These are phyloP conservation scores for Microtus montanus DNA, from an alignment of 2,113 vertebrate species.

Conservation along the genomic window DNA sequence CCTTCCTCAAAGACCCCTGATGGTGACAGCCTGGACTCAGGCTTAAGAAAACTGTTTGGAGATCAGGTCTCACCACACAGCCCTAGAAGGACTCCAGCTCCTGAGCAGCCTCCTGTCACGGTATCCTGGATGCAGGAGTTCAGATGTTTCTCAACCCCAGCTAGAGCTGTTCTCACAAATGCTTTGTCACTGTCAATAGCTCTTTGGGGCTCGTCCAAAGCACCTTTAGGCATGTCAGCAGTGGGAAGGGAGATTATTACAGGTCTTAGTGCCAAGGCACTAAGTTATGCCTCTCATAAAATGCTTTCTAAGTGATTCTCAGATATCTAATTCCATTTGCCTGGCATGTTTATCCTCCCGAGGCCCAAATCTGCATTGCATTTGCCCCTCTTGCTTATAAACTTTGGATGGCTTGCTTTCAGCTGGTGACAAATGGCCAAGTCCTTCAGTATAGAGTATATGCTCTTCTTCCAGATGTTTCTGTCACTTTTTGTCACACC, in stretches of 20 bases:
- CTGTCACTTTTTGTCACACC: not conserved
- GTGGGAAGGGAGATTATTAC: not conserved
- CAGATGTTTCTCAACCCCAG: no score
- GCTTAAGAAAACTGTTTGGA: not conserved
- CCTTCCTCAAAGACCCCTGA: not conserved
- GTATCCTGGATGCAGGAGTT: no score
- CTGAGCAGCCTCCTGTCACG: not conserved
- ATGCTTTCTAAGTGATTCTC: not conserved
- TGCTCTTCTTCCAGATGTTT: not conserved
- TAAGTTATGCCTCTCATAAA: constrained; percentile 5
- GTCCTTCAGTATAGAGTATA: not conserved
- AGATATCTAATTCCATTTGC: not conserved
- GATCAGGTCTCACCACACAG: not conserved
- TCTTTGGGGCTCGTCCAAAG: not conserved
- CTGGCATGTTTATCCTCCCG: not conserved
- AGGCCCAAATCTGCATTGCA: constrained; percentile 8
- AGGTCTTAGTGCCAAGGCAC: not conserved
- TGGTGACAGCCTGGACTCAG: not conserved
- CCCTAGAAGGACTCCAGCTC: not conserved
- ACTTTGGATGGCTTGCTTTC: not conserved
- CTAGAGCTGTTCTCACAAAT: not conserved
- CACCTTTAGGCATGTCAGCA: not conserved
- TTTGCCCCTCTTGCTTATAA: not conserved
- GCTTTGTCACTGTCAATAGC: not conserved
- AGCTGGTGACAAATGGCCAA: not conserved